phyloP scores from a whole-genome alignment of 2,797 vertebrate species.

The Oreortyx pictus region DNA sequence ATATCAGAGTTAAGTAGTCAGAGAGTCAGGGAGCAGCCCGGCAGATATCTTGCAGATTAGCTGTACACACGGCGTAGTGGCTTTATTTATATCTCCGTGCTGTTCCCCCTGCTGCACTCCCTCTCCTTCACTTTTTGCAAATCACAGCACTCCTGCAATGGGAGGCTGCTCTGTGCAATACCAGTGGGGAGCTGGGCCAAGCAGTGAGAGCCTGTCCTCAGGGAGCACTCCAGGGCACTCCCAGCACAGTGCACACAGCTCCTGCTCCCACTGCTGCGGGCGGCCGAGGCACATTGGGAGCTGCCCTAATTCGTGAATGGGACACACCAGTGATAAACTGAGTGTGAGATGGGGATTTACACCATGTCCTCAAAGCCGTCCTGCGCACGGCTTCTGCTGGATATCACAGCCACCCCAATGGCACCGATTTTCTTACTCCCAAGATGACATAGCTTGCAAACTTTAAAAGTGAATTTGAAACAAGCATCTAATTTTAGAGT shows the following conservation, averaged over 20 bases:
- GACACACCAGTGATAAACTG: not conserved
- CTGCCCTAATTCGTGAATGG: not conserved
- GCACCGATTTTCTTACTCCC: not conserved
- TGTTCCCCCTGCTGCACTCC: not conserved
- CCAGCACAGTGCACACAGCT: not conserved
- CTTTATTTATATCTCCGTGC: not conserved
- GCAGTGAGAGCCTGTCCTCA: not conserved
- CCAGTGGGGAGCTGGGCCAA: not conserved
- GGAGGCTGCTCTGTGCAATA: not conserved
- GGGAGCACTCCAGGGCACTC: not conserved
- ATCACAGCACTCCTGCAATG: not conserved
- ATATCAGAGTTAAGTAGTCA: not conserved
- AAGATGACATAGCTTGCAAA: not conserved
- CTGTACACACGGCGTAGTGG: not conserved
- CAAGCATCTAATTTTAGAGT: not conserved
- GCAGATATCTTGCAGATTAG: not conserved
- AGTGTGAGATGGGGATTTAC: not conserved
- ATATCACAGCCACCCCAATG: not conserved
- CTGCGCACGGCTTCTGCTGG: not conserved
- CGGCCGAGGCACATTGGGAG: not conserved
- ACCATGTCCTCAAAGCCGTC: not conserved
- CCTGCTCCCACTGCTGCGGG: accelerated
- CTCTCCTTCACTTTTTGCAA: not conserved
- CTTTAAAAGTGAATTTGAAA: not conserved
- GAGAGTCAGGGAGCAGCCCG: not conserved